Base-by-base conservation (phyloP, 2,797 vertebrate species). In the Platyrinchus mystaceus region DNA sequence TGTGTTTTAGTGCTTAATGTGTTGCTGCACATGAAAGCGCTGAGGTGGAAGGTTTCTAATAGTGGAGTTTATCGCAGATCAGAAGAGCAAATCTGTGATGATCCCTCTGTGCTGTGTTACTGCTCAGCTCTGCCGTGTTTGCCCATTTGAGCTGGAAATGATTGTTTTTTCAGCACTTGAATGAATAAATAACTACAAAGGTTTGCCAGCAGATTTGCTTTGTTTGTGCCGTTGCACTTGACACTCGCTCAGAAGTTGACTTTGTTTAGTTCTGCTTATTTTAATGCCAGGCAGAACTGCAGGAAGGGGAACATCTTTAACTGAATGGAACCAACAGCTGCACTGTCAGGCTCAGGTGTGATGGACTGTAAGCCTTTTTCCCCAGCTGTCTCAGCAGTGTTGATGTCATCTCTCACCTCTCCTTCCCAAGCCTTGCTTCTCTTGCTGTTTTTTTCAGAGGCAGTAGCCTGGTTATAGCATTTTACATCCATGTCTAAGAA, bases 401-500 rank as follows among this genome's bases (percentile, higher is more conserved):
- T 22, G 36, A 0, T 37, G 12, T 3, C 44, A 23, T 17, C 23
- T 47, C 36, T 60, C 26, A 3, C 3, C 28, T 58, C 39, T 5
- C 24, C 21, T 20, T 32, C 81, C 50, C 26, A 2, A 37, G 15
- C 41, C 32, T 7, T 2, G 11, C 55, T 12, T 9, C 39, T 28
- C 28, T 11, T 7, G 3, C 19, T 0, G 41, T 19, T 2, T 4
- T 21, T 7, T 39, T 36, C 49, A 23, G 58, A 2, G 23, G 37
- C 20, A 34, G 46, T 4, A 18, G 24, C 50, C 46, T 14, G 10
- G 4, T 6, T 20, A 2, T 0, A 36, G 22, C 50, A 4, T 7
- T 8, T 19, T 2, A 0, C 4, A 4, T 2, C 26, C 20, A 0
- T 0, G 1, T 8, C 36, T 18, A 6, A n/a, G 44, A 15, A 22